Percentiles rank a stretch among this genome's conserved stretches.
Evolutionary conservation across 92 coral and sea anemone species (phyloP).

Genomic region (Epizoanthus scotinus): DNA sequence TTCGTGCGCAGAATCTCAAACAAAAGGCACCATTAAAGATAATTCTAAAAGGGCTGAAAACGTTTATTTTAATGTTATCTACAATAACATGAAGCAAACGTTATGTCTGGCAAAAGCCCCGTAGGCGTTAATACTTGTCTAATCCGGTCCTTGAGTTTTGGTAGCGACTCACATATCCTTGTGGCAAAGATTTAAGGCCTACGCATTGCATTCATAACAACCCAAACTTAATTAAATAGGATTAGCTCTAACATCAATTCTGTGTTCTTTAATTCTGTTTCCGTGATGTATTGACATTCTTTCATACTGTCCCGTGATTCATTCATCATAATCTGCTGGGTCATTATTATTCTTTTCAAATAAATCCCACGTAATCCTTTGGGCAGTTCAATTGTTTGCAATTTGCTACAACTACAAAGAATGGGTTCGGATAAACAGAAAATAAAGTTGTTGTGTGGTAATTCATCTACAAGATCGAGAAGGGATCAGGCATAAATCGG

Average conservation of each 20-base stretch:
- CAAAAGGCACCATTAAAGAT: too few relatives aligned
- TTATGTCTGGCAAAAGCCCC: neutral
- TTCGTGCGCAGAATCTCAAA: too few relatives aligned
- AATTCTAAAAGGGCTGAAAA: too few relatives aligned
- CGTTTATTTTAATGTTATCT: too few relatives aligned
- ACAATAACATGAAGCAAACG: neutral
- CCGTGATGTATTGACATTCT: neutral
- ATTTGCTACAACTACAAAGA: too few relatives aligned
- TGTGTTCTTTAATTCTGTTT: neutral
- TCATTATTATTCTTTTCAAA: conserved; percentile 20
- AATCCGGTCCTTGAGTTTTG: neutral
- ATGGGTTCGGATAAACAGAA: too few relatives aligned
- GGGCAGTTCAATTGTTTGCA: neutral
- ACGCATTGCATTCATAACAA: neutral
- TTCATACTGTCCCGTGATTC: neutral
- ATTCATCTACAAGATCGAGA: too few relatives aligned
- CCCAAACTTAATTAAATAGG: neutral
- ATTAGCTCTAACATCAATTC: neutral
- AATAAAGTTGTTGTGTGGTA: too few relatives aligned
- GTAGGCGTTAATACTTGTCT: neutral
- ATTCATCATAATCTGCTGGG: neutral
- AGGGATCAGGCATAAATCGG: too few relatives aligned
- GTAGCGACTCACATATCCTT: too few relatives aligned
- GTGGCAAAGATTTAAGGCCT: neutral
- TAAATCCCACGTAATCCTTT: neutral